phyloP scores from a whole-genome alignment of 2,113 vertebrate genomes.

The Saguinus midas region DNA sequence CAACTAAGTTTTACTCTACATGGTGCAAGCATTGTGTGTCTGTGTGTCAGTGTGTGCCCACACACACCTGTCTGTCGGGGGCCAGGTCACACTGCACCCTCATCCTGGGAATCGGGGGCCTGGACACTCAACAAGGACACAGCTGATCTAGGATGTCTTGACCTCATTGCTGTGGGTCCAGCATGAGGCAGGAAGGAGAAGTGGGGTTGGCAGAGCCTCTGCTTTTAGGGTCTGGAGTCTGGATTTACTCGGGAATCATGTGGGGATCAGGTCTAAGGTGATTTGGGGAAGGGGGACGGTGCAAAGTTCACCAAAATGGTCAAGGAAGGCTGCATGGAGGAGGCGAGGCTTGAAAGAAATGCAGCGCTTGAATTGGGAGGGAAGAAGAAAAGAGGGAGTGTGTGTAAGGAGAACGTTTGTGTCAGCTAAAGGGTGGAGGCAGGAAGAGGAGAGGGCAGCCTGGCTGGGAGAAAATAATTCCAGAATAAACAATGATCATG shows the following conservation, averaged over 20 bases:
- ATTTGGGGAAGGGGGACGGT: not conserved
- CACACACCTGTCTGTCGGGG: not conserved
- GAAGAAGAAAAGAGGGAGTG: not conserved
- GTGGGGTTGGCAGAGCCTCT: too few relatives aligned
- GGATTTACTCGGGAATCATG: not conserved
- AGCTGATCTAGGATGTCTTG: not conserved
- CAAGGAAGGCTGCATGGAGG: not conserved
- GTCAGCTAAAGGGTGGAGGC: not conserved
- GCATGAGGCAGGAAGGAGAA: not conserved
- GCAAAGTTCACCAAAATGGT: not conserved
- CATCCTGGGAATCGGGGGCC: not conserved
- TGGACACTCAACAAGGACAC: not conserved
- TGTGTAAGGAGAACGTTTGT: accelerated
- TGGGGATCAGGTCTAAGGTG: not conserved
- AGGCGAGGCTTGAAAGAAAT: not conserved
- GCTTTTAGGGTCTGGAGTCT: not conserved
- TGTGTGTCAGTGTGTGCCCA: not conserved
- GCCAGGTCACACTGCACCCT: not conserved
- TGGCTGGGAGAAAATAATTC: not conserved
- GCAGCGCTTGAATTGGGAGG: not conserved
- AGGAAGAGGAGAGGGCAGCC: not conserved
- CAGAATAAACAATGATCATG: not conserved
- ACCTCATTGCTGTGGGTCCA: not conserved
- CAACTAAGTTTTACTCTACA: not conserved
- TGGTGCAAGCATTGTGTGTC: not conserved